Evolutionary conservation across 1,140 invertebrate genomes (phyloP).

Genomic region (Eriocheir sinensis): DNA sequence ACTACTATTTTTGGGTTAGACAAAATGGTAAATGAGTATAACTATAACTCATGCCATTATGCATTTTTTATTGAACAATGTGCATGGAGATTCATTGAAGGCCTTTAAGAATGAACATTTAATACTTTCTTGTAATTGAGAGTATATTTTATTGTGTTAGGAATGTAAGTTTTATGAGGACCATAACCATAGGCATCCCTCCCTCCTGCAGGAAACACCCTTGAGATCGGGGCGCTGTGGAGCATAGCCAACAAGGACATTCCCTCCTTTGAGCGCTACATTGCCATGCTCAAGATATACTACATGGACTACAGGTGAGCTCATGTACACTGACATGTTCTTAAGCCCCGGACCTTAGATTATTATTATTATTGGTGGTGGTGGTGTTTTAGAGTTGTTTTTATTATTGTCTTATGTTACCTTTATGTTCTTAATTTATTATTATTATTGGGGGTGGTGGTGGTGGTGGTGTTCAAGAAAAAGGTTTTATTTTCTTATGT

Average conservation of each 20-base stretch:
- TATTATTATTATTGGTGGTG: neutral
- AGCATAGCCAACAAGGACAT: conserved; percentile 96
- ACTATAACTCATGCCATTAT: neutral
- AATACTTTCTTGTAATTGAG: too few species aligned
- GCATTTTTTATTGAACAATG: too few species aligned
- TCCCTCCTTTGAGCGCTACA: conserved; percentile 96
- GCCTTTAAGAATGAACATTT: too few species aligned
- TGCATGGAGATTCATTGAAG: too few species aligned
- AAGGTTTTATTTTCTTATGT: too few species aligned
- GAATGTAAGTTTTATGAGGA: conserved; percentile 46
- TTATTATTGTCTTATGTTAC: neutral
- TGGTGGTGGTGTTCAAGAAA: too few species aligned
- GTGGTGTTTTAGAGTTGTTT: neutral
- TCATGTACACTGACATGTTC: too few species aligned
- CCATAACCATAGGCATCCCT: conserved; percentile 1
- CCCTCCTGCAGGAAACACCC: conserved; percentile 87
- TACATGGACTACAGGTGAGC: conserved; percentile 97
- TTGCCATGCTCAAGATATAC: conserved; percentile 98
- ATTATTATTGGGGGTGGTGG: too few species aligned
- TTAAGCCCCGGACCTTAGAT: neutral
- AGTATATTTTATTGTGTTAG: neutral
- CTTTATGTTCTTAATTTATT: too few species aligned
- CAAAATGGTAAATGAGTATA: too few species aligned
- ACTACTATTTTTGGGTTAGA: too few species aligned
- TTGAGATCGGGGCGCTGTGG: conserved; percentile 98